Evolutionary conservation across 2,888 invertebrate species (phyloP).

Genomic region (Tachina grossa): DNA sequence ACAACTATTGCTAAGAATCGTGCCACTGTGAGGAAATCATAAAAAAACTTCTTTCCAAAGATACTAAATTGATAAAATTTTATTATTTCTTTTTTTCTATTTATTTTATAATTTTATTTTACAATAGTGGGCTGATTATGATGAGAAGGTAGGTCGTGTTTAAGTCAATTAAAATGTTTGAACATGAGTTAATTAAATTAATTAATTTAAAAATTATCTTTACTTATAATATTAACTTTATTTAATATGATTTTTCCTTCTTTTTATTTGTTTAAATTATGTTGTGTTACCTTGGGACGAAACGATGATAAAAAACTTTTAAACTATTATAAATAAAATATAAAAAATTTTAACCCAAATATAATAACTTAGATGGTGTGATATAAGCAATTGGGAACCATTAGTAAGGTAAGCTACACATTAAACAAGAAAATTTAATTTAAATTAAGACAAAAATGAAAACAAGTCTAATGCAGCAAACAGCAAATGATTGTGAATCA

Average conservation of each 20-base stretch:
- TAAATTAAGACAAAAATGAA: constrained; percentile 52
- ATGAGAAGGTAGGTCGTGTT: constrained; percentile 62
- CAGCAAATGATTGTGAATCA: constrained; percentile 42
- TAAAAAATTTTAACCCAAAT: constrained; percentile 11
- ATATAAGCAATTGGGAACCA: constrained; percentile 83
- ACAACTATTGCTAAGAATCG: constrained; percentile 29
- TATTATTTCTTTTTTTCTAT: constrained; percentile 69
- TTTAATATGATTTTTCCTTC: constrained; percentile 32
- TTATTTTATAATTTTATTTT: constrained; percentile 57
- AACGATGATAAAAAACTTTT: constrained; percentile 50
- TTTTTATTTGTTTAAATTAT: constrained; percentile 48
- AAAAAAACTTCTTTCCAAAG: not conserved
- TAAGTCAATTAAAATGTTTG: not conserved
- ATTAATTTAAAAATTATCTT: not conserved
- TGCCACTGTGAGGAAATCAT: constrained; percentile 40
- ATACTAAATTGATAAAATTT: constrained; percentile 62
- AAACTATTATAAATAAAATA: constrained; percentile 14
- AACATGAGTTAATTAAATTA: not conserved
- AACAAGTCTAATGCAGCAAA: not conserved
- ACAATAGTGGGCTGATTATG: constrained; percentile 44
- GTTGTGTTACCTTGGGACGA: constrained; percentile 60
- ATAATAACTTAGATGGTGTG: constrained; percentile 79
- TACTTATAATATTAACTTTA: not conserved
- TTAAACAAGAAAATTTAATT: constrained; percentile 79
- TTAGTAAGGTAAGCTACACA: constrained; percentile 84